These are phyloP conservation scores for Glaucidium brasilianum DNA, from an alignment of 2,113 vertebrate species.

Conservation along the genomic window DNA sequence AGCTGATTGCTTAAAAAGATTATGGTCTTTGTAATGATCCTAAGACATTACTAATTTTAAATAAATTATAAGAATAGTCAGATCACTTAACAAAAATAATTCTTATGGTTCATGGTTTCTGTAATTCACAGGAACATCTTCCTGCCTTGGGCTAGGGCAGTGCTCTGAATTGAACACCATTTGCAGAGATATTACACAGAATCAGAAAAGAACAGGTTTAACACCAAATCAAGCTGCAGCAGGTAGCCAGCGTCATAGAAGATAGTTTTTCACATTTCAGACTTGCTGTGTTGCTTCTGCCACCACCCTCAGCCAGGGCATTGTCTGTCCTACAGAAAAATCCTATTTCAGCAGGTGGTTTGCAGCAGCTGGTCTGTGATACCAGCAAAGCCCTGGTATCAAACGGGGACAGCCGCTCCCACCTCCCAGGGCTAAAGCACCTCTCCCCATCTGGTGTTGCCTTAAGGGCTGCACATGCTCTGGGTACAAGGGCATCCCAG, in stretches of 20 bases:
- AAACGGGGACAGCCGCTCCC: background rate
- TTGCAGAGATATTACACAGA: background rate
- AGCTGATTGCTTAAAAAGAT: constrained; percentile 44
- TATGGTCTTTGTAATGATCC: background rate
- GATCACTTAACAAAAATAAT: constrained; percentile 11
- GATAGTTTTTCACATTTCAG: background rate
- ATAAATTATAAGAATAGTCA: constrained; percentile 24
- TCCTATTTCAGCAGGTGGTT: background rate
- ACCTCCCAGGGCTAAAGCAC: background rate
- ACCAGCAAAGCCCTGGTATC: background rate
- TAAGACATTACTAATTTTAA: constrained; percentile 29
- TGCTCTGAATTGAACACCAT: background rate
- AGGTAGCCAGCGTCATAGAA: background rate
- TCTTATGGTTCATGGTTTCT: background rate
- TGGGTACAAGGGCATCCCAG: background rate
- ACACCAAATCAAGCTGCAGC: background rate
- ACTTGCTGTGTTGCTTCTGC: background rate
- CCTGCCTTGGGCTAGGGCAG: rapidly evolving
- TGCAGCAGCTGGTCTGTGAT: background rate
- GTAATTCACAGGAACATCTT: background rate
- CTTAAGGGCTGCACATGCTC: background rate
- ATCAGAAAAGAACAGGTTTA: background rate
- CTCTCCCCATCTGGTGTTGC: background rate
- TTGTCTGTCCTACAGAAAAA: background rate
- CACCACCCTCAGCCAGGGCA: background rate